Conservation (phyloP, 2,113 vertebrate genomes). For the Phylloscopus trochiloides region DNA sequence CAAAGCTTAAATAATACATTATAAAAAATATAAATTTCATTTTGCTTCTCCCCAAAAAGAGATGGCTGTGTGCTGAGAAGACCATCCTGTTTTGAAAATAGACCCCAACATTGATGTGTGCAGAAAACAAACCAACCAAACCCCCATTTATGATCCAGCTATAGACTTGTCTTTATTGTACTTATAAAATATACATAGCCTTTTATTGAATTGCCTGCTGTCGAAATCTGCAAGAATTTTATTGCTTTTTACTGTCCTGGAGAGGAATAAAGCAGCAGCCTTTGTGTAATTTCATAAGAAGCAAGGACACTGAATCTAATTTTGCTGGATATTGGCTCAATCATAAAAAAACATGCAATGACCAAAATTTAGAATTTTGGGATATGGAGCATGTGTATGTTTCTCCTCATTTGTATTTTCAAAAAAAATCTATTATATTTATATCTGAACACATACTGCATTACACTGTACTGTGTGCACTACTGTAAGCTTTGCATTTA, state of each 20-base stretch:
- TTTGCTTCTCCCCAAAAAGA: slow-evolving; percentile 26
- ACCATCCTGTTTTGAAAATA: slow-evolving; percentile 14
- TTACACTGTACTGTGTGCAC: neutral
- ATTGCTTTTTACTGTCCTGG: slow-evolving; percentile 85
- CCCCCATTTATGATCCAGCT: slow-evolving; percentile 58
- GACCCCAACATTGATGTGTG: neutral
- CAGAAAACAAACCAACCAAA: slow-evolving; percentile 27
- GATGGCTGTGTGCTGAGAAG: neutral
- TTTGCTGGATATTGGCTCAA: slow-evolving; percentile 76
- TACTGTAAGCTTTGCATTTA: neutral
- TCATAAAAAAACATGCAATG: slow-evolving; percentile 70
- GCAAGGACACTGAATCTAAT: slow-evolving; percentile 81
- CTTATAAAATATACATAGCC: slow-evolving; percentile 88
- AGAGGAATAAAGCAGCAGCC: slow-evolving; percentile 78
- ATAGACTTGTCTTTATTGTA: slow-evolving; percentile 80
- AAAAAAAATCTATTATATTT: neutral
- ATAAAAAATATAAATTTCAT: slow-evolving; percentile 68
- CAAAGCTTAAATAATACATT: slow-evolving; percentile 72
- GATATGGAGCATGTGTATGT: neutral
- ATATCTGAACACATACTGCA: neutral
- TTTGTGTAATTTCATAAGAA: slow-evolving; percentile 82
- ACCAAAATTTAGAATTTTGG: slow-evolving; percentile 56
- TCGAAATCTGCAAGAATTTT: slow-evolving; percentile 84
- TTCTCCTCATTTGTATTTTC: neutral
- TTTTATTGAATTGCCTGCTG: slow-evolving; percentile 85